Base-by-base conservation (phyloP, 2,888 invertebrate species). In the Idaea straminata region DNA sequence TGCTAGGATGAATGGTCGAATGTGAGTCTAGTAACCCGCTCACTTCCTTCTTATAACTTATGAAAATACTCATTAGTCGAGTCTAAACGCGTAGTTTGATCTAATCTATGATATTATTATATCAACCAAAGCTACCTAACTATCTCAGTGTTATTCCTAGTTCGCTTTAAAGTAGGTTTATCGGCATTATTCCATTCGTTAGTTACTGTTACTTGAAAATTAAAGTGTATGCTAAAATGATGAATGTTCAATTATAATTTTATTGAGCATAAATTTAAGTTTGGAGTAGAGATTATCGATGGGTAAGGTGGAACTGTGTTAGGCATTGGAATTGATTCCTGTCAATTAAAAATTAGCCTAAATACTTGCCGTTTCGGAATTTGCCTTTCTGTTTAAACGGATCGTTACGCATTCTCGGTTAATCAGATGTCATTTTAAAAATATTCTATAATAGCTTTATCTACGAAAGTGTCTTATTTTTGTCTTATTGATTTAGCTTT, bases 91-190 rank as follows among this genome's bases (percentile, higher is more conserved):
- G 62, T 61, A 65, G 72, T 72, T 72, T 74, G 67, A 67, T 75
- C 69, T 72, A 81, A 84, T 76, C 71, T 81, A 87, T 86, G 86
- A 88, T 89, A 88, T 88, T 47, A 47, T 47, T 87, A 88, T 81
- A 62, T 87, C 88, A 88, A 89, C 92, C 92, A 92, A 92, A 92
- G 92, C 85, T 89, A 88, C 87, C 13, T 47, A 47, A 87, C 89
- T 91, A 91, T 91, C 90, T 92, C 91, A 91, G 87, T 86, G 67
- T 83, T 85, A 92, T 92, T 92, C 92, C 91, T 92, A 92, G 89
- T 89, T 89, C 87, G 91, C 91, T 92, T 91, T 91, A 91, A 84
- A 77, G 85, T 92, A 92, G 90, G 81, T 87, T 85, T 90, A 91
- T 91, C 86, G 89, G 89, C 88, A 89, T 83, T 84, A 88, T 90